phyloP scores from a whole-genome alignment of 2,797 vertebrate genomes.

The Mycteria americana region DNA sequence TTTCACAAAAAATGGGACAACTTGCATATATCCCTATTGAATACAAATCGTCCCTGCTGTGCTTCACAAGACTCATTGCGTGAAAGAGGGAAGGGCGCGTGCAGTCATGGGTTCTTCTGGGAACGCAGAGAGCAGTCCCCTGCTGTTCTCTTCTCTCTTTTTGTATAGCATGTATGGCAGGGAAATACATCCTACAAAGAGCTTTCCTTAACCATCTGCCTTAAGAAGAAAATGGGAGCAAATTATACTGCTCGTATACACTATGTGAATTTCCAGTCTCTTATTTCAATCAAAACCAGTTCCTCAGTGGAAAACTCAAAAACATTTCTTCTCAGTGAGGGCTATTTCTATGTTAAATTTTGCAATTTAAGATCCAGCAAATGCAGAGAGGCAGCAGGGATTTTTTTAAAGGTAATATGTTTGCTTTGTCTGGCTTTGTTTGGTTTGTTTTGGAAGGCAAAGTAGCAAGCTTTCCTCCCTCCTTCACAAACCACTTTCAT shows the following conservation, averaged over 20 bases:
- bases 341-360: background rate
- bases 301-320: background rate
- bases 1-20: background rate
- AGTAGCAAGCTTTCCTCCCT: background rate
- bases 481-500: background rate
- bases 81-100: background rate
- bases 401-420: background rate
- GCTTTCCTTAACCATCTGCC: background rate
- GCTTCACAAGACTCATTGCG: background rate
- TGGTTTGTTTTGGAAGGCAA: background rate
- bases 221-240: background rate
- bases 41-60: background rate
- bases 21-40: background rate
- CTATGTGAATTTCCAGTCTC: background rate
- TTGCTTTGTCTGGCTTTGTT: background rate
- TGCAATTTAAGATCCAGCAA: background rate
- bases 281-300: constrained; percentile 24
- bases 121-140: background rate
- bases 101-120: background rate
- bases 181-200: background rate
- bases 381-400: background rate
- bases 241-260: background rate
- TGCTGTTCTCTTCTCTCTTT: background rate
- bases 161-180: background rate
- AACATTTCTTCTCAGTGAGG: background rate